Base-by-base conservation (phyloP, 2,797 vertebrate genomes). In the Sorex maritimensis region DNA sequence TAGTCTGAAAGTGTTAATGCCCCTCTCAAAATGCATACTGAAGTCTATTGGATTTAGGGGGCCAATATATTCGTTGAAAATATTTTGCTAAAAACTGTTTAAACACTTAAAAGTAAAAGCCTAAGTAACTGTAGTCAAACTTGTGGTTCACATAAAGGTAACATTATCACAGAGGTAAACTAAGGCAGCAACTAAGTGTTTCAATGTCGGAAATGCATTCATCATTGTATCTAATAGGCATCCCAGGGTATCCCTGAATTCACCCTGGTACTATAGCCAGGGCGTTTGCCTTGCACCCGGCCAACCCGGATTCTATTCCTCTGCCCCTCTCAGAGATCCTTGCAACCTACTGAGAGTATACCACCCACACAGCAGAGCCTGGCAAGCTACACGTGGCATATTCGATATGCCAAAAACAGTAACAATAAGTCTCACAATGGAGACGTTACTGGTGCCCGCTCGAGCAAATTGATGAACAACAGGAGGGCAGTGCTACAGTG, bases 61-160 rank as follows among this genome's bases (percentile, higher is more conserved):
- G 74, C 15, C 67, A 68, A 69, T 63, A 79, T 90, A 74, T n/a
- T 90, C 21, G 49, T 26, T 87, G 83, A 69, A 93, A 87, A 88
- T 24, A 94, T 68, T 85, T 93, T 72, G 23, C 79, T 71, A 91
- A 91, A 81, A 28, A 85, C 21, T 78, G 55, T 86, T 80, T 28
- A 88, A 19, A 10, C 21, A 26, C 12, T 55, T 55, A 44, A 44
- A 44, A 44, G 7, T 5, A 15, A 55, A 55, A 55, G 4, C 52
- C 13, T 75, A 87, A 89, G 81, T 80, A 71, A 79, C 86, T 92
- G 79, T 75, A 81, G 23, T 72, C 72, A 89, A 94, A 88, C n/a
- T 75, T 88, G 28, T 49, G 34, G 91, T 44, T 90, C 68, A 95
- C 3, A 24, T 78, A 95, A 79, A 74, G 55, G 21, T 65, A 30